Conservation (phyloP, 2,113 vertebrate genomes). For the Microcebus tavaratra region DNA sequence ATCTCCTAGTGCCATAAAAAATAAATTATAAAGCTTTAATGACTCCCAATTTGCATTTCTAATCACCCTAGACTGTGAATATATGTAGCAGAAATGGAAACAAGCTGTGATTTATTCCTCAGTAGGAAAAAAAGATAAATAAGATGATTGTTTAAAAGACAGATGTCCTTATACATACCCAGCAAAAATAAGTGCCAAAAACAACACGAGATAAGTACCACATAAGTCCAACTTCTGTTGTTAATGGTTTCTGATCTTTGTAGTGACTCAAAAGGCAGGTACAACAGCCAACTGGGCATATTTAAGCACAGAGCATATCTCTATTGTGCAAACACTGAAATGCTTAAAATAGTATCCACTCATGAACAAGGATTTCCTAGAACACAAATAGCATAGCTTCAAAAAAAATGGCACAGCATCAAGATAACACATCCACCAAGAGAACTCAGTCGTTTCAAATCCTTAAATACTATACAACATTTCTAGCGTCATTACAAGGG, state of each 20-base stretch:
- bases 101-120: conserved; percentile 55
- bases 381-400: not conserved
- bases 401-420: not conserved
- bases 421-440: not conserved
- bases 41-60: conserved; percentile 51
- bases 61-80: conserved; percentile 5
- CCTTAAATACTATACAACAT: not conserved
- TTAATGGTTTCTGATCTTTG: conserved; percentile 15
- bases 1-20: not conserved
- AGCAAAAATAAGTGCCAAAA: conserved; percentile 45
- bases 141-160: conserved; percentile 55
- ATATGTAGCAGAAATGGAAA: not conserved
- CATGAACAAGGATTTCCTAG: conserved; percentile 47
- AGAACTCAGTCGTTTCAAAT: conserved; percentile 33
- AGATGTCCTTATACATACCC: conserved; percentile 54
- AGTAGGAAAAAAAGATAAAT: not conserved
- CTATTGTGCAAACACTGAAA: not conserved
- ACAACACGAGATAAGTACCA: conserved; percentile 20
- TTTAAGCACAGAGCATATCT: not conserved
- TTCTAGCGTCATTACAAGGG: not conserved
- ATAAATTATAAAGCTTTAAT: conserved; percentile 44
- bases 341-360: conserved; percentile 62
- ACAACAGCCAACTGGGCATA: not conserved
- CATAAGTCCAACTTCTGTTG: not conserved
- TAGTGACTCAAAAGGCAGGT: conserved; percentile 20